Base-by-base conservation (phyloP, 2,888 invertebrate genomes). In the Microctonus aethiopoides region DNA sequence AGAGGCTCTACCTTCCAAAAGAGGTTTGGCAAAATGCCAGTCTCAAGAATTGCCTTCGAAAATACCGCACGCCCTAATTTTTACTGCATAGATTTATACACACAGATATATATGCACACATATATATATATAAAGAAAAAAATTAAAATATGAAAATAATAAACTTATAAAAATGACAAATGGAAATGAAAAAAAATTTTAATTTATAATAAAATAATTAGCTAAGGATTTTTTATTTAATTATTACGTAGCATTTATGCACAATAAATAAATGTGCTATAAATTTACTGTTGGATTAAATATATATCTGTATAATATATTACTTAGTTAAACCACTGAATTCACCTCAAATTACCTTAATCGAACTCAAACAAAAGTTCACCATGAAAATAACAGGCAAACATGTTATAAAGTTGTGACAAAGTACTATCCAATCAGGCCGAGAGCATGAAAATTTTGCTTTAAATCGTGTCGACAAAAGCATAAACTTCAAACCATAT, bases 11-110 rank as follows among this genome's bases (percentile, higher is more conserved):
- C 62, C 57, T 68, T 57, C 61, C 61, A 39, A 68, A 72, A 72
- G 73, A 70, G 74, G 75, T 74, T 78, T 79, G 78, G 79, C 76
- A 54, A 34, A 24, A 54, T 29, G 74, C 78, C 78, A 78, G 57
- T 70, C n/a, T 74, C 66, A 70, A 66, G 76, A 77, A 77, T 78
- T 77, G 73, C 74, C 74, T 67, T 66, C 57, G 74, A 78, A 76
- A 74, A 67, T 71, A 63, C 70, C 62, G 64, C 71, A 65, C 66
- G 71, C 64, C 72, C 72, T 71, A 74, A 75, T 75, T 75, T 74
- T 72, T 52, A 63, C 74, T 73, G 56, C 67, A 72, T 72, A 70
- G 68, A 70, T 74, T 72, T 70, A 67, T 70, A 62, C n/a, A n/a
- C n/a, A n/a, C n/a, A n/a, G n/a, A n/a, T n/a, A n/a, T n/a, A n/a